Conservation (phyloP, 92 coral and sea anemone species). For the Porites rus region DNA sequence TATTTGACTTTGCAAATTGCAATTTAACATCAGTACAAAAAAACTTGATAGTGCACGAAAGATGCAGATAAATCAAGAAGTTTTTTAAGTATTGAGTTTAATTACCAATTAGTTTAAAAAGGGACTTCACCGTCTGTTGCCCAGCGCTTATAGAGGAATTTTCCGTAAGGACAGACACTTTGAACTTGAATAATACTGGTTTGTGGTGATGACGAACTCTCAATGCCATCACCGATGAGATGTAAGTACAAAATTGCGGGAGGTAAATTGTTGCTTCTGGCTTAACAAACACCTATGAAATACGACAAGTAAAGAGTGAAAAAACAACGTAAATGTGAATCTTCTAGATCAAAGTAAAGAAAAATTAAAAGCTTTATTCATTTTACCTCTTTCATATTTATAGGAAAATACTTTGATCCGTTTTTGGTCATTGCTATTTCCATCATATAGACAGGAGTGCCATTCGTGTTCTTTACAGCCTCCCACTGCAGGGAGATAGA, state of each 20-base stretch:
- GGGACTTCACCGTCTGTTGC: slow-evolving; percentile 3
- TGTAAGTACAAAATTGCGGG: not conserved
- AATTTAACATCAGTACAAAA: too few species aligned
- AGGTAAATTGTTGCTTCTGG: slow-evolving; percentile 14
- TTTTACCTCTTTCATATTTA: slow-evolving; percentile 17
- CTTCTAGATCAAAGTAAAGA: not conserved
- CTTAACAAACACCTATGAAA: slow-evolving; percentile 1
- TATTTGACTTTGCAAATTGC: too few species aligned
- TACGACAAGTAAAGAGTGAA: not conserved
- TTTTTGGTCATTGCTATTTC: not conserved
- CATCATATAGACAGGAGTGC: slow-evolving; percentile 16
- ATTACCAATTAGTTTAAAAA: too few species aligned
- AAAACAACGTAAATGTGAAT: not conserved
- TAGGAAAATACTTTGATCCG: not conserved
- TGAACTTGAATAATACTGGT: not conserved
- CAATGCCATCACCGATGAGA: too few species aligned
- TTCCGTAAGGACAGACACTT: slow-evolving; percentile 21
- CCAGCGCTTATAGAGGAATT: slow-evolving; percentile 36
- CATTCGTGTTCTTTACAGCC: slow-evolving; percentile 19
- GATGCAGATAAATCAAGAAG: too few species aligned
- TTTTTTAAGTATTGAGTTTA: too few species aligned
- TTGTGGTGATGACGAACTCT: not conserved
- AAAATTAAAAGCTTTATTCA: not conserved
- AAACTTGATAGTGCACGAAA: too few species aligned
- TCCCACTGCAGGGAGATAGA: slow-evolving; percentile 37